phyloP scores from a whole-genome alignment of 2,888 invertebrate species.

The Trichogramma dendrolimi region DNA sequence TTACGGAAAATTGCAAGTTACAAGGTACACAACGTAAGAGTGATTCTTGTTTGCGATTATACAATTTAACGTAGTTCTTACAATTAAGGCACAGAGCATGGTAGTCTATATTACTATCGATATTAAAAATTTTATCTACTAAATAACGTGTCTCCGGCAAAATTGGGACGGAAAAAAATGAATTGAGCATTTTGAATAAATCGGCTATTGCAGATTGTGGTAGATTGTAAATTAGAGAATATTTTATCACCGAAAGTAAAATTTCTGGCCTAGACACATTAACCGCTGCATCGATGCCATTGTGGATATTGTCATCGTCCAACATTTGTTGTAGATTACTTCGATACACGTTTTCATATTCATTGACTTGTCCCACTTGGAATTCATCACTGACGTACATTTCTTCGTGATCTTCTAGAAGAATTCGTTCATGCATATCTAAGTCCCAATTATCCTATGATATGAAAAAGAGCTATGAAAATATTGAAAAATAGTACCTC shows the following conservation, averaged over 20 bases:
- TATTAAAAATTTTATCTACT: conserved; percentile 13
- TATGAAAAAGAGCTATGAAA: too few relatives aligned
- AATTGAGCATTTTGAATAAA: conserved; percentile 20
- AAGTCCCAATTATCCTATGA: too few relatives aligned
- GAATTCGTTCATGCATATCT: too few relatives aligned
- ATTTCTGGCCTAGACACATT: conserved; percentile 3
- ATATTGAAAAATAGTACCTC: too few relatives aligned
- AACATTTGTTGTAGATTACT: background rate
- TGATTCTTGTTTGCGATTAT: background rate
- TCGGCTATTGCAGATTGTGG: conserved; percentile 14
- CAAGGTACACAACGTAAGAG: conserved; percentile 7
- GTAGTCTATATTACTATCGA: conserved; percentile 6
- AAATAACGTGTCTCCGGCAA: conserved; percentile 20
- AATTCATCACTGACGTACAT: too few relatives aligned
- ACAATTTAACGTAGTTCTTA: background rate
- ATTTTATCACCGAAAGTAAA: conserved; percentile 16
- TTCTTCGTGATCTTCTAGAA: too few relatives aligned
- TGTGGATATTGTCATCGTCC: background rate
- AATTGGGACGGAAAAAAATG: conserved; percentile 11
- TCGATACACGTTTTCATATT: background rate
- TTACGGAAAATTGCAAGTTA: background rate
- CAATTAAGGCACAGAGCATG: conserved; percentile 15
- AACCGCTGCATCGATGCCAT: background rate
- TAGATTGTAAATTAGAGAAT: conserved; percentile 6
- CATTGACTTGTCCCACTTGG: too few relatives aligned